phyloP scores from a whole-genome alignment of 2,113 vertebrate species.

The Pongo pygmaeus region DNA sequence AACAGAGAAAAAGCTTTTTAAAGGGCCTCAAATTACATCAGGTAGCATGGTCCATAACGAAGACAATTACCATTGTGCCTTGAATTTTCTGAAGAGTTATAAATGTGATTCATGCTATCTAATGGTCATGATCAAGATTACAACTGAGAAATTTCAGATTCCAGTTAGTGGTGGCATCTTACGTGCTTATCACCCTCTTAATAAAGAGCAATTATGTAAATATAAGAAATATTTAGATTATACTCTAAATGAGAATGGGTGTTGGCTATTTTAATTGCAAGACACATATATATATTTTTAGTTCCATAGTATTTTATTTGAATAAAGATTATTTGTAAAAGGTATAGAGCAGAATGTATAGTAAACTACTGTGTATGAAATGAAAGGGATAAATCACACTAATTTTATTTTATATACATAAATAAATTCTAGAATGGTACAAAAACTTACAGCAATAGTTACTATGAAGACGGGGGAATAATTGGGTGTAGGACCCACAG shows the following conservation, averaged over 20 bases:
- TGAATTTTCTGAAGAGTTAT: background rate
- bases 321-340: background rate
- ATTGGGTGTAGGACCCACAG: background rate
- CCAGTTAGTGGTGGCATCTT: background rate
- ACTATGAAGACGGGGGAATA: background rate
- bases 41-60: background rate
- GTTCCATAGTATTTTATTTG: background rate
- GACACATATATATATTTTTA: background rate
- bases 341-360: background rate
- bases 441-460: background rate
- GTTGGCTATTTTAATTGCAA: background rate
- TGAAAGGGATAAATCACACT: background rate
- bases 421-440: background rate
- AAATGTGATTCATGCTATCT: background rate
- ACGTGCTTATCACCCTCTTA: background rate
- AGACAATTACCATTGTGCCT: background rate
- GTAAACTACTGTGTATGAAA: background rate
- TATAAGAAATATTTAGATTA: background rate
- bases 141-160: background rate
- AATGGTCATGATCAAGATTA: background rate
- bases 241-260: background rate
- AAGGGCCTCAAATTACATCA: background rate
- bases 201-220: background rate
- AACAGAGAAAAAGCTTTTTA: background rate
- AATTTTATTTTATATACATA: background rate